Evolutionary conservation across 2,797 vertebrate genomes (phyloP).

Genomic region (Spondyliosoma cantharus): DNA sequence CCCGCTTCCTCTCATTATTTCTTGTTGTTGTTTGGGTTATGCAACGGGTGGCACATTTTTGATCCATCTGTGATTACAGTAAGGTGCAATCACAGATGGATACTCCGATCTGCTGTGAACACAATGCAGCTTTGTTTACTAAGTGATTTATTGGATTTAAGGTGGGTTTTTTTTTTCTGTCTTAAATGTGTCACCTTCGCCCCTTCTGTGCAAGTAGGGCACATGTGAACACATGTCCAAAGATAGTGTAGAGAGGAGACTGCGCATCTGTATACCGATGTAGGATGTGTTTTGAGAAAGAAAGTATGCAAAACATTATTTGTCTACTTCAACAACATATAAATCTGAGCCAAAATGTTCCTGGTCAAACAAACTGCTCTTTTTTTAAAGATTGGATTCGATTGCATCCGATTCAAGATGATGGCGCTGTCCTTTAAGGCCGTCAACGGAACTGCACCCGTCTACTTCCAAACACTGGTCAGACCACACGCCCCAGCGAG

Average conservation of each 20-base stretch:
- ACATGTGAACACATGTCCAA: constrained; percentile 28
- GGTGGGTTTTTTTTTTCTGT: constrained; percentile 21
- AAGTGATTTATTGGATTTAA: constrained; percentile 22
- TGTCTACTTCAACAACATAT: neutral
- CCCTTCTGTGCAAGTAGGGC: neutral
- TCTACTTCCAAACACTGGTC: no score
- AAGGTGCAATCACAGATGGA: constrained; percentile 56
- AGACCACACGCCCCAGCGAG: no score
- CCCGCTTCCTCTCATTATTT: constrained; percentile 16
- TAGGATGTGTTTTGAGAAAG: constrained; percentile 20
- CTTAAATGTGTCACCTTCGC: constrained; percentile 33
- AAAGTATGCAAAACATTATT: neutral
- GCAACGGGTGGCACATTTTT: constrained; percentile 31
- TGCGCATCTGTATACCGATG: constrained; percentile 2
- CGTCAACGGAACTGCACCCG: no score
- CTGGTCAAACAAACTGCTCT: neutral
- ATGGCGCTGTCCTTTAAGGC: no score
- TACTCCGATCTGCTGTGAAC: constrained; percentile 52
- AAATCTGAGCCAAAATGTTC: neutral
- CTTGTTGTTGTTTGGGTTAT: constrained; percentile 39
- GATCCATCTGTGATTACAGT: constrained; percentile 61
- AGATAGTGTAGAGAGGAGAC: constrained; percentile 2
- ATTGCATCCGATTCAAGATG: no score
- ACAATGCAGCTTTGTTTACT: constrained; percentile 55
- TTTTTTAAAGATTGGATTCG: neutral